Base-by-base conservation (phyloP, 2,888 invertebrate genomes). In the Nyleta sp. region DNA sequence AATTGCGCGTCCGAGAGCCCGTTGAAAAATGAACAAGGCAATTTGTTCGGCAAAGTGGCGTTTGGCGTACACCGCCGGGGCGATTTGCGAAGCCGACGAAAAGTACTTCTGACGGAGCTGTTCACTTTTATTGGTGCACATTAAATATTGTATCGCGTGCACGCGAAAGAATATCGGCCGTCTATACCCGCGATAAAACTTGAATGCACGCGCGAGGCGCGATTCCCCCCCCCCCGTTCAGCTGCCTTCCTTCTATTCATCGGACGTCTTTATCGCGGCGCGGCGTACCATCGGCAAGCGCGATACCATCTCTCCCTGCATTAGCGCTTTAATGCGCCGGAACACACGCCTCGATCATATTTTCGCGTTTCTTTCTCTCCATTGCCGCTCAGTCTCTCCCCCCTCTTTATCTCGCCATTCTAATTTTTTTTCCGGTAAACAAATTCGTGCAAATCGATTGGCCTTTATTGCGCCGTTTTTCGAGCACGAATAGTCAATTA, bases 271-370 rank as follows among this genome's bases (percentile, higher is more conserved):
- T 70, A 70, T 70, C 70, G n/a, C 46, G 33, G 22, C 40, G 42
- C 8, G 35, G 22, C 50, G 6, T 31, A 48, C 24, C 62, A 38
- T 62, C 62, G 53, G 24, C 46, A 31, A 62, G 24, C 20, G 46
- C 55, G 71, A 71, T 71, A 62, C 20, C 17, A 71, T 71, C 60
- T 71, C 60, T 44, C 44, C 15, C 24, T 13, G 60, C 60, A 60
- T 71, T 50, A 60, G 24, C 52, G 52, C 52, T 71, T 62, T 62
- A 59, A 62, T 46, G 53, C 62, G 20, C 33, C 52, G 28, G 31
- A 72, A 50, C 53, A 55, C 17, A 44, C 18, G 48, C 38, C 10
- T 40, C 52, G 42, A 59, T 65, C 22, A 59, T 33, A 59, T 33
- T 68, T 68, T 48, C 35, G 24, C 44, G 3, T 53, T 13, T 53